These are phyloP conservation scores for Coptodon bakossiorum DNA, from an alignment of 2,113 vertebrate species.

Conservation along the genomic window DNA sequence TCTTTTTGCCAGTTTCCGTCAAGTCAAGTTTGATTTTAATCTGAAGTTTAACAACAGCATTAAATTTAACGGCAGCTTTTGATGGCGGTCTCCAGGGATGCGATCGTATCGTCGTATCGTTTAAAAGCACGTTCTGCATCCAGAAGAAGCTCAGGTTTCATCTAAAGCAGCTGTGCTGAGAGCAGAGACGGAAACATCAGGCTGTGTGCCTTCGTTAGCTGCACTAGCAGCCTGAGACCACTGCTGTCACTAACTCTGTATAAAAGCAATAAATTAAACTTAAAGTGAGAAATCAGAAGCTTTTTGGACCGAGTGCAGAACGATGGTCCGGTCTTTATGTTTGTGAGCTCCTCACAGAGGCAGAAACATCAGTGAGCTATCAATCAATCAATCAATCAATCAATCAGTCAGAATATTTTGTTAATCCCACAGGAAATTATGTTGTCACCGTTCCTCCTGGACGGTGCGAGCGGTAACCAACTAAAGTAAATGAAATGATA, in stretches of 20 bases:
- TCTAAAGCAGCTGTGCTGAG: not conserved
- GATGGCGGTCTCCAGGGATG: not conserved
- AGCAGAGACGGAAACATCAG: not conserved
- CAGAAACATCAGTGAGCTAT: not conserved
- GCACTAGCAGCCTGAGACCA: not conserved
- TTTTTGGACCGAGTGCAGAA: not conserved
- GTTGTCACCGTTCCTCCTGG: accelerated
- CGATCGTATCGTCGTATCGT: not conserved
- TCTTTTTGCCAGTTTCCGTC: not conserved
- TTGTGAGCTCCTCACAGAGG: not conserved
- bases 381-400: not conserved
- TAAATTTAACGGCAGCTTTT: not conserved
- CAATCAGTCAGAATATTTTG: not conserved
- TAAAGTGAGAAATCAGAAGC: not conserved
- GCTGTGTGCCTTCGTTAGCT: not conserved
- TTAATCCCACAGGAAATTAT: not conserved
- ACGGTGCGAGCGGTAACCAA: not conserved
- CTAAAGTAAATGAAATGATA: not conserved
- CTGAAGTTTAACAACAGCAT: not conserved
- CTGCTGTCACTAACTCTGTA: not conserved
- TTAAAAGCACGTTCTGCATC: not conserved
- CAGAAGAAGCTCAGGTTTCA: not conserved
- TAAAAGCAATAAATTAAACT: not conserved
- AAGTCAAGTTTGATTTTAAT: not conserved
- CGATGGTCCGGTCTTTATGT: not conserved